Evolutionary conservation across 2,113 vertebrate genomes (phyloP).

Genomic region (Parotia lawesii): DNA sequence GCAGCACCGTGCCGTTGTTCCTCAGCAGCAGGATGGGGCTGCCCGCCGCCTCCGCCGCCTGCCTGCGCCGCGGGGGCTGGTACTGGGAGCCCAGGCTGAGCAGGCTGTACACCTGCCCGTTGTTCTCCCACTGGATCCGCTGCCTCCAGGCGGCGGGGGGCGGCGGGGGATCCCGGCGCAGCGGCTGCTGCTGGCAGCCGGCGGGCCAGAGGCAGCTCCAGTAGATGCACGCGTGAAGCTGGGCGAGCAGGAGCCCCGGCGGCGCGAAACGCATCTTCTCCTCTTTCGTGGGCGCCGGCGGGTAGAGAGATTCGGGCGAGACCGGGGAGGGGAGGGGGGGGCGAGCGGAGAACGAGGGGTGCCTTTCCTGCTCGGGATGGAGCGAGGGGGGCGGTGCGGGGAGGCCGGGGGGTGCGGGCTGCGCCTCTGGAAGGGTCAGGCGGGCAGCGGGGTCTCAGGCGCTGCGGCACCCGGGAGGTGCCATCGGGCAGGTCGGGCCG

Average conservation of each 20-base stretch:
- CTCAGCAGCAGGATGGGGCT: slow-evolving; percentile 61
- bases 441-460: neutral
- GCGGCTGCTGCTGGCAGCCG: slow-evolving; percentile 64
- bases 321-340: neutral
- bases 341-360: neutral
- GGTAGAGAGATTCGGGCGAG: neutral
- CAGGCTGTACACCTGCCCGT: slow-evolving; percentile 87
- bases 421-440: neutral
- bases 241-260: slow-evolving; percentile 52
- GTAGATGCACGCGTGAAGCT: slow-evolving; percentile 64
- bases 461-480: neutral
- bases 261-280: slow-evolving; percentile 51
- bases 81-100: slow-evolving; percentile 83
- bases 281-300: neutral
- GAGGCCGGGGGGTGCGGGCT: neutral
- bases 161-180: slow-evolving; percentile 38
- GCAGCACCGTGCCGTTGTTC: slow-evolving; percentile 28
- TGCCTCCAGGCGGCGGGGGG: slow-evolving; percentile 72
- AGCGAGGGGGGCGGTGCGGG: neutral
- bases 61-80: slow-evolving; percentile 73
- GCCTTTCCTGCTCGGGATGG: neutral
- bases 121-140: slow-evolving; percentile 85
- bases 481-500: neutral
- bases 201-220: slow-evolving; percentile 65
- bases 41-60: slow-evolving; percentile 20